Evolutionary conservation across 2,797 vertebrate genomes (phyloP).

Genomic region (Gila robusta): DNA sequence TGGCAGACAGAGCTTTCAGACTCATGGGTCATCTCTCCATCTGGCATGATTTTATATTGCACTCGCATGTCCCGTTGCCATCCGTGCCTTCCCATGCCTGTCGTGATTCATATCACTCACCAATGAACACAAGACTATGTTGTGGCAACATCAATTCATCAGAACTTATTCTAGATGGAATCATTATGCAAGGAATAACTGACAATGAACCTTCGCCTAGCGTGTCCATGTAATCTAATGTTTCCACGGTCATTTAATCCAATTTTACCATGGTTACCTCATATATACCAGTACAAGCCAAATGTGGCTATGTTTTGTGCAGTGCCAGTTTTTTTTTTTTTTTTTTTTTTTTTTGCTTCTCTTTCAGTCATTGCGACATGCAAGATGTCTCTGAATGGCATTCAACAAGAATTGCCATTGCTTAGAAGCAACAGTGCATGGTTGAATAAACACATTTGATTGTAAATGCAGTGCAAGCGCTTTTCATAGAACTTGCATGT

Average conservation of each 20-base stretch:
- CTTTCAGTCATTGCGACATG: neutral
- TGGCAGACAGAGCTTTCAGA: constrained; percentile 60
- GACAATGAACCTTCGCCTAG: constrained; percentile 1
- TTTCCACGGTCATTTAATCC: neutral
- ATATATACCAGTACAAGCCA: neutral
- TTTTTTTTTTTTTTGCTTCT: neutral
- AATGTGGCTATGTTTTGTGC: neutral
- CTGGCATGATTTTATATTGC: constrained; percentile 56
- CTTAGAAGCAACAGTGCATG: constrained; percentile 14
- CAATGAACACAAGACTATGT: constrained; percentile 23
- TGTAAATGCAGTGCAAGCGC: neutral
- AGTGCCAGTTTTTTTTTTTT: neutral
- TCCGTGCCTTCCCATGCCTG: constrained; percentile 4
- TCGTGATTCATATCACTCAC: constrained; percentile 27
- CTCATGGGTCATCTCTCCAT: constrained; percentile 62
- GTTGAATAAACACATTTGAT: constrained; percentile 25
- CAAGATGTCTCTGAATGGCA: neutral
- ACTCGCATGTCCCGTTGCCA: neutral
- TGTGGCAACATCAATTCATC: constrained; percentile 40
- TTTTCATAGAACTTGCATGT: neutral
- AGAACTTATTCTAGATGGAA: constrained; percentile 33
- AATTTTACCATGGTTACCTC: neutral
- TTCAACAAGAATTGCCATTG: neutral
- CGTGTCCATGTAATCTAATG: neutral
- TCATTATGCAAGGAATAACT: constrained; percentile 20